Conservation (phyloP, 2,113 vertebrate genomes). For the Bos indicus region DNA sequence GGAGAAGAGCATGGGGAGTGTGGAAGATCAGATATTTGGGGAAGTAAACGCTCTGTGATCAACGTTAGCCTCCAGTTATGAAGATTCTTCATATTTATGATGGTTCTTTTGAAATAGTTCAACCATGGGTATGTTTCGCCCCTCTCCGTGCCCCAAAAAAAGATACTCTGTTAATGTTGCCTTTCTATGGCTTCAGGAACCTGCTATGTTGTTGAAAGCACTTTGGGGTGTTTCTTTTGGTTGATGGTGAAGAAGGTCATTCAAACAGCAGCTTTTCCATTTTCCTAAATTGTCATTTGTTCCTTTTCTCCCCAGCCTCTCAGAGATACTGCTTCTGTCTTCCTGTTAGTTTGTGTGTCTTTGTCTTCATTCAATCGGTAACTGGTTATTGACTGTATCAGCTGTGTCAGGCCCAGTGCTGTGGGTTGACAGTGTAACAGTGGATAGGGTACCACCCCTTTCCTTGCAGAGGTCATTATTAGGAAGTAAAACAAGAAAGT, state of each 20-base stretch:
- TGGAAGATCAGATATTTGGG: neutral
- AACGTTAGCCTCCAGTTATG: neutral
- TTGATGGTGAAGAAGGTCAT: neutral
- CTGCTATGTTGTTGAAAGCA: neutral
- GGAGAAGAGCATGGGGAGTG: no score
- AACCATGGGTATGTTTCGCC: neutral
- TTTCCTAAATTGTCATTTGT: neutral
- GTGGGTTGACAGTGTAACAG: fast-evolving
- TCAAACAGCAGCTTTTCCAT: neutral
- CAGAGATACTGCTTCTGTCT: neutral
- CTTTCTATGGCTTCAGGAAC: neutral
- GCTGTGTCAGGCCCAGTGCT: neutral
- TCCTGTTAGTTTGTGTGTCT: neutral
- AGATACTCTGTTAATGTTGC: fast-evolving
- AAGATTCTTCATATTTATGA: neutral
- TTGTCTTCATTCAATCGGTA: neutral
- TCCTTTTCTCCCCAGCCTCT: neutral
- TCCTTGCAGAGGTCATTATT: neutral
- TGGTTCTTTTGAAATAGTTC: neutral
- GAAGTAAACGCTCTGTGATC: neutral
- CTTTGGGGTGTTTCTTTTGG: neutral
- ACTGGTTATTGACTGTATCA: neutral
- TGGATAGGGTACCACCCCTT: fast-evolving
- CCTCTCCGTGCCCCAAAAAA: fast-evolving
- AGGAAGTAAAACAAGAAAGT: neutral